phyloP scores from a whole-genome alignment of 2,113 vertebrate species.

The Monopterus albus region DNA sequence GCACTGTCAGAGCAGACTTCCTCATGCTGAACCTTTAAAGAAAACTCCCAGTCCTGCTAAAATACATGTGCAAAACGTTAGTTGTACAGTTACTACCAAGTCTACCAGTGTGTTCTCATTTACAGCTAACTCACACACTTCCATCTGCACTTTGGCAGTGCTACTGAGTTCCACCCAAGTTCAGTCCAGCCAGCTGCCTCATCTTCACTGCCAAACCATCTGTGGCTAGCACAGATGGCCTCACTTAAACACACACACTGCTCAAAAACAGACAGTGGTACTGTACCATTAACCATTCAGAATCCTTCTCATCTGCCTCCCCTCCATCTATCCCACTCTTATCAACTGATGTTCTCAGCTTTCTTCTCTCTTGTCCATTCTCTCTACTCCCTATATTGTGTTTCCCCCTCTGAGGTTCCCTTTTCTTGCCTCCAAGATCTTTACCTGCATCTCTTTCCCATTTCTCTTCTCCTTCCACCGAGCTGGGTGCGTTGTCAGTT shows the following conservation, averaged over 20 bases:
- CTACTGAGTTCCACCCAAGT: slow-evolving; percentile 37
- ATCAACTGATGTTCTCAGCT: slow-evolving; percentile 7
- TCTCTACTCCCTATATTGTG: not conserved
- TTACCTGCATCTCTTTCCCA: too few species aligned
- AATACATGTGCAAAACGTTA: slow-evolving; percentile 19
- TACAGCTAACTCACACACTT: slow-evolving; percentile 31
- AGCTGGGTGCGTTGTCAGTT: not conserved
- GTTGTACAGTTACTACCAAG: slow-evolving; percentile 8
- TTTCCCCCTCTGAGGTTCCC: not conserved
- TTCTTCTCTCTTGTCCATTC: not conserved
- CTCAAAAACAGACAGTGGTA: slow-evolving; percentile 33
- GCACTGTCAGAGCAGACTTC: slow-evolving; percentile 28
- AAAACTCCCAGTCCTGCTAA: slow-evolving; percentile 26
- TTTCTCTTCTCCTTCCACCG: not conserved
- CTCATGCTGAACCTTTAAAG: slow-evolving; percentile 35
- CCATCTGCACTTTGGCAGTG: slow-evolving; percentile 55
- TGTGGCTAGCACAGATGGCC: slow-evolving; percentile 54
- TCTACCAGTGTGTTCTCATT: slow-evolving; percentile 8
- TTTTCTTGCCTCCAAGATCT: too few species aligned
- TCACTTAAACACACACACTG: slow-evolving; percentile 28
- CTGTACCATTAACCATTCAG: slow-evolving; percentile 49
- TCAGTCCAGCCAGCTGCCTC: slow-evolving; percentile 52
- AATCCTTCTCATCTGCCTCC: slow-evolving; percentile 20
- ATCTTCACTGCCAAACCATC: slow-evolving; percentile 52
- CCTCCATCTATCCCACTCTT: slow-evolving; percentile 24